Base-by-base conservation (phyloP, 2,888 invertebrate species). In the Hypsopygia costalis region DNA sequence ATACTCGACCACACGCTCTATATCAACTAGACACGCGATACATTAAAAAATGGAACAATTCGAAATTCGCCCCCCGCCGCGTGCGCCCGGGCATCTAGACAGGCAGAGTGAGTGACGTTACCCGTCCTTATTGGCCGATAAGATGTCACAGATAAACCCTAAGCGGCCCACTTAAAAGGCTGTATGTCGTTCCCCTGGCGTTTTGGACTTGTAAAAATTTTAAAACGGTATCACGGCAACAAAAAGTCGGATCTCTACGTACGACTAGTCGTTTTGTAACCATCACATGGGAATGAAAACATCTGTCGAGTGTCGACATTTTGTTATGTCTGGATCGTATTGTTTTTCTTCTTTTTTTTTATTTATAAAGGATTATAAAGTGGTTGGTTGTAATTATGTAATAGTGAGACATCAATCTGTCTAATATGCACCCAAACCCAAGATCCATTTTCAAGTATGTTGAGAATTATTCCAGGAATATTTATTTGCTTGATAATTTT, bases 41-140 rank as follows among this genome's bases (percentile, higher is more conserved):
- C 68, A 65, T 71, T 62, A 47, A 70, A 74, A 76, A 76, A 74
- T 70, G 67, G 64, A 64, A 68, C 65, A 57, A 56, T 79, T 81
- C 74, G 62, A 73, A 75, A 74, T 71, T 74, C 67, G 69, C 77
- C 86, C 81, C 87, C 87, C 77, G 86, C 74, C 69, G 75, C 74
- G 68, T 67, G 80, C 75, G 62, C 56, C 54, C 51, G 63, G 61
- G 59, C 65, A 72, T 75, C 16, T 16, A 71, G 83, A 86, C 86
- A 81, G 82, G 82, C 86, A 81, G 78, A 76, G 69, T 81, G 88
- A 87, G 83, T 87, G 87, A 88, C 88, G 86, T 82, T 63, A 69
- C 76, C 86, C 72, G 82, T 85, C 86, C 86, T 77, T 83, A 85
- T 83, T 80, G 85, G 83, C 76, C 78, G 87, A 88, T 87, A 80